phyloP scores from a whole-genome alignment of 2,113 vertebrate species.

The Chionomys nivalis region DNA sequence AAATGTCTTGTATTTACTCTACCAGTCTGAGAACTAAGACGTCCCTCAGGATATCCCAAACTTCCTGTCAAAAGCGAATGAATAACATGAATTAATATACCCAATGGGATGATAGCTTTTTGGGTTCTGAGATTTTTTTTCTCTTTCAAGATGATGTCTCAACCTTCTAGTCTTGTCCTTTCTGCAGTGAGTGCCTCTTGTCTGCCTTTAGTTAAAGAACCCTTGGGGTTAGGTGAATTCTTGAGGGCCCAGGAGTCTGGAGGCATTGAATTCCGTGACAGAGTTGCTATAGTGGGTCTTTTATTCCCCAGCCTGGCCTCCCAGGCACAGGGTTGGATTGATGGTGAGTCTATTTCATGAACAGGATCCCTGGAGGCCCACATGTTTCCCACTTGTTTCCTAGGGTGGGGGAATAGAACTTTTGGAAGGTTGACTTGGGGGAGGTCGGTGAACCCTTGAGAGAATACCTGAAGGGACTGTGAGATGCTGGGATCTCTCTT shows the following conservation, averaged over 20 bases:
- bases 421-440: not conserved
- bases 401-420: not conserved
- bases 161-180: not conserved
- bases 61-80: slow-evolving; percentile 57
- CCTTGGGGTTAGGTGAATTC: not conserved
- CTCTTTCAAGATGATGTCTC: not conserved
- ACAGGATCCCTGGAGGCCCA: not conserved
- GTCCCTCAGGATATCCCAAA: slow-evolving; percentile 13
- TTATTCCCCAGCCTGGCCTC: not conserved
- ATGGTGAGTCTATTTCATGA: not conserved
- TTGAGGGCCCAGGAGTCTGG: not conserved
- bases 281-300: not conserved
- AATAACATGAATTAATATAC: not conserved
- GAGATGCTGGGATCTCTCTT: too few relatives aligned
- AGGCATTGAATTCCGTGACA: not conserved
- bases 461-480: not conserved
- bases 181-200: not conserved
- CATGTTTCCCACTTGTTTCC: not conserved
- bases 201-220: not conserved
- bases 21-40: slow-evolving; percentile 42
- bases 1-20: slow-evolving; percentile 69
- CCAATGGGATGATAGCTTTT: not conserved
- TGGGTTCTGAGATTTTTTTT: not conserved
- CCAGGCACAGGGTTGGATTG: not conserved
- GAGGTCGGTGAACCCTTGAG: not conserved